Conservation (phyloP, 2,888 invertebrate genomes). For the Sphaerophoria rueppellii region DNA sequence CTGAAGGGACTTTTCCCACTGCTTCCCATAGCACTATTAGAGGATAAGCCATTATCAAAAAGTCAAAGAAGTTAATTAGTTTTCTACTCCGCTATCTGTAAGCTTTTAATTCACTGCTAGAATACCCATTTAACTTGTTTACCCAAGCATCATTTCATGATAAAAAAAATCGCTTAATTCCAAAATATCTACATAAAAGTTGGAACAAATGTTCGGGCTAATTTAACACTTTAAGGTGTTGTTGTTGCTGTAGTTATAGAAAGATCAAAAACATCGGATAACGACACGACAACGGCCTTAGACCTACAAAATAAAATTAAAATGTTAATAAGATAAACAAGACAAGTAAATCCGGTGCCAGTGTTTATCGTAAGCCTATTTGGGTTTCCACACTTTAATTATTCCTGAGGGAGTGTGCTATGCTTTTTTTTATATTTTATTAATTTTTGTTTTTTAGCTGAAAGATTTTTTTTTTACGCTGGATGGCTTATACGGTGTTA, state of each 20-base stretch:
- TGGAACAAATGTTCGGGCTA: neutral
- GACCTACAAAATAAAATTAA: neutral
- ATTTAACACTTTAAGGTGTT: slow-evolving; percentile 1
- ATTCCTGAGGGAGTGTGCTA: slow-evolving; percentile 38
- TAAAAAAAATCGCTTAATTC: neutral
- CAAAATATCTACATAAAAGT: neutral
- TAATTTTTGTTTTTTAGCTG: too few relatives aligned
- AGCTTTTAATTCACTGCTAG: neutral
- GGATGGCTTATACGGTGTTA: too few relatives aligned
- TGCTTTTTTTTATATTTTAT: neutral
- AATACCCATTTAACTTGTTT: neutral
- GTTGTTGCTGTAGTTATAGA: neutral
- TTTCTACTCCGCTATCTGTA: neutral
- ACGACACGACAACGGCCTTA: neutral
- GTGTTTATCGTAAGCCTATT: slow-evolving; percentile 45
- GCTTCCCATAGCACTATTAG: too few relatives aligned
- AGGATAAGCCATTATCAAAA: too few relatives aligned
- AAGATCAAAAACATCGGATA: neutral
- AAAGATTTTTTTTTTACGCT: too few relatives aligned
- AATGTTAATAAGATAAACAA: slow-evolving; percentile 46
- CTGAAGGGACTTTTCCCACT: too few relatives aligned
- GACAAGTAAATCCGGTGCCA: slow-evolving; percentile 22
- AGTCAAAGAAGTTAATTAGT: neutral
- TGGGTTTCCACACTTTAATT: slow-evolving; percentile 52
- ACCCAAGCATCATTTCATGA: neutral